phyloP scores from a whole-genome alignment of 1,140 invertebrate species.

The Heliothis virescens region DNA sequence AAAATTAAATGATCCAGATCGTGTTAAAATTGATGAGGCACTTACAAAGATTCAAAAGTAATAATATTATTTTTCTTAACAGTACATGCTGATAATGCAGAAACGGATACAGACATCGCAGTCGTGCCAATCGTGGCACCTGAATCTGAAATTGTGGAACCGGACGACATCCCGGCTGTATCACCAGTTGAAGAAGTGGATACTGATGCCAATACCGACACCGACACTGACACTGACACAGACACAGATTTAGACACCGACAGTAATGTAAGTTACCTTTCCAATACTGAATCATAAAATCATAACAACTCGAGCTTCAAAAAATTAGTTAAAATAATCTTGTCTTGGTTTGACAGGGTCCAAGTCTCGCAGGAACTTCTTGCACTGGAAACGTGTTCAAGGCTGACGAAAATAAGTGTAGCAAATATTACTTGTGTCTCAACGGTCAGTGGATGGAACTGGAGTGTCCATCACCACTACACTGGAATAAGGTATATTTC shows the following conservation, averaged over 20 bases:
- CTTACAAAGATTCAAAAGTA: background rate
- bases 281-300: background rate
- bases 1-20: too few relatives aligned
- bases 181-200: conserved; percentile 30
- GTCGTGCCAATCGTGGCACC: background rate
- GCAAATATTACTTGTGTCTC: conserved; percentile 93
- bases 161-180: conserved; percentile 16
- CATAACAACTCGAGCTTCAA: background rate
- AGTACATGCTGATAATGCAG: conserved; percentile 44
- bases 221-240: conserved; percentile 4
- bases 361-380: conserved; percentile 69
- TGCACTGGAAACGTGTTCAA: conserved; percentile 88
- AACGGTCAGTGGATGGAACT: conserved; percentile 89
- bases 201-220: conserved; percentile 39
- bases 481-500: conserved; percentile 89
- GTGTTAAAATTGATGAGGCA: too few relatives aligned
- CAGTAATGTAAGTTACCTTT: background rate
- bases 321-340: background rate
- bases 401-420: conserved; percentile 90
- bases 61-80: conserved; percentile 1
- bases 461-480: conserved; percentile 89
- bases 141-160: conserved; percentile 10
- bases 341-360: conserved; percentile 55
- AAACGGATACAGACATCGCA: background rate
- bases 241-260: background rate